Conservation (phyloP, 2,888 invertebrate species). For the Thymelicus sylvestris region DNA sequence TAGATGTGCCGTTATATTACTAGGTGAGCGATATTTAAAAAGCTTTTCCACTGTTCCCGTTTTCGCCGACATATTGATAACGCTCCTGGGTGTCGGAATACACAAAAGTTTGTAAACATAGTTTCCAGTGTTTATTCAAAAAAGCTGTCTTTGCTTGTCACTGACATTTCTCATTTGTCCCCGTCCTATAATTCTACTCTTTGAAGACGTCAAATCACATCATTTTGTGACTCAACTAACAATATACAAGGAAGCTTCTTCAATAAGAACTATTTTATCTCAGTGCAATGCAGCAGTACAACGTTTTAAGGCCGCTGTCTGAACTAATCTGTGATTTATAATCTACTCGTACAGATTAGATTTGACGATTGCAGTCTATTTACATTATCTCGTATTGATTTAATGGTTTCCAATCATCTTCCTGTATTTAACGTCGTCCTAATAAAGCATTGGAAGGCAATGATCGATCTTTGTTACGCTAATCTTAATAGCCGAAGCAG, state of each 20-base stretch:
- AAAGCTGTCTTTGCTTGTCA: too few relatives aligned
- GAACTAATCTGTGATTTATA: slow-evolving; percentile 31
- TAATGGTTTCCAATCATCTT: slow-evolving; percentile 28
- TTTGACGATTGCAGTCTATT: slow-evolving; percentile 36
- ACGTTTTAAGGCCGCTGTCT: slow-evolving; percentile 25
- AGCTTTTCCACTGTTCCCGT: too few relatives aligned
- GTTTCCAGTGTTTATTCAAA: too few relatives aligned
- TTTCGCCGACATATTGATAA: too few relatives aligned
- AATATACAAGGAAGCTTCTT: slow-evolving; percentile 10
- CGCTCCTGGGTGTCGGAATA: too few relatives aligned
- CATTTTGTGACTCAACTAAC: too few relatives aligned
- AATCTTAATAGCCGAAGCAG: slow-evolving; percentile 1
- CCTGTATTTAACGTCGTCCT: slow-evolving; percentile 15
- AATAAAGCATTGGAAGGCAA: slow-evolving; percentile 16
- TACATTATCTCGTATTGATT: slow-evolving; percentile 32
- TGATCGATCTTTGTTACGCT: background rate
- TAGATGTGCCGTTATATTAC: too few relatives aligned
- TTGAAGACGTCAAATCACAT: too few relatives aligned
- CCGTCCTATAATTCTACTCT: too few relatives aligned
- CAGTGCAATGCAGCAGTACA: slow-evolving; percentile 14
- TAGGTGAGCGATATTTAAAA: too few relatives aligned
- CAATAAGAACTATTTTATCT: slow-evolving; percentile 9
- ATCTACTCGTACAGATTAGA: slow-evolving; percentile 33
- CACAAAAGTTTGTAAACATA: too few relatives aligned
- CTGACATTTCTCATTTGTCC: too few relatives aligned